Base-by-base conservation (phyloP, 2,797 vertebrate species). In the Hipposideros larvatus region DNA sequence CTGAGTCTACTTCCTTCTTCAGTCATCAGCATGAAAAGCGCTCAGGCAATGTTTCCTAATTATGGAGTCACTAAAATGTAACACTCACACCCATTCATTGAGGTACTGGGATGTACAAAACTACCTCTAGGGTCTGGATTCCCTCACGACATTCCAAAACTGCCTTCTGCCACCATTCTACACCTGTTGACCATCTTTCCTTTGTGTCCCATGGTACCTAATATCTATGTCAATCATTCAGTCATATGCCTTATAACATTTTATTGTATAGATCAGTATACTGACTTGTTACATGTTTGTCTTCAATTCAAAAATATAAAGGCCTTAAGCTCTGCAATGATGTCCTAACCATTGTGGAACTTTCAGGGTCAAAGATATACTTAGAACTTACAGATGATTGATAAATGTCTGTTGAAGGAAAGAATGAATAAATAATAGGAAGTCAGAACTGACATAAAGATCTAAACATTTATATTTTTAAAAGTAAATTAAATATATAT, bases 1-100 rank as follows among this genome's bases (percentile, higher is more conserved):
- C 13, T 65, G 31, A 73, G 21, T 13, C n/a, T n/a, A 9, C 11
- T 22, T 34, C 46, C 65, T 63, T 83, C 82, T 73, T 87, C 91
- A 41, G 24, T 63, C 74, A 73, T 55, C 61, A 85, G 41, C 37
- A 65, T 41, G 59, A 79, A 71, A 80, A 71, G 16, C 14, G 5
- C 66, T 41, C 74, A 70, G 34, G 37, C 63, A 65, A 74, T 79
- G 71, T 85, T 48, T 88, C 68, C 63, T 74, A 74, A 63, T 24
- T 48, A 21, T n/a, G n/a, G 22, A 71, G 53, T 94, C 65, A 43
- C 70, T 92, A 48, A 87, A 95, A 85, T 57, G 19, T 53, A 88
- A 48, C 68, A 78, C 26, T 88, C 28, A 79, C 13, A 41, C 41
- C 26, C 85, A 61, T 28, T 43, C 24, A 51, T 68, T 28, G 74